Conservation (phyloP, 2,888 invertebrate species). For the Coleophora flavipennella region DNA sequence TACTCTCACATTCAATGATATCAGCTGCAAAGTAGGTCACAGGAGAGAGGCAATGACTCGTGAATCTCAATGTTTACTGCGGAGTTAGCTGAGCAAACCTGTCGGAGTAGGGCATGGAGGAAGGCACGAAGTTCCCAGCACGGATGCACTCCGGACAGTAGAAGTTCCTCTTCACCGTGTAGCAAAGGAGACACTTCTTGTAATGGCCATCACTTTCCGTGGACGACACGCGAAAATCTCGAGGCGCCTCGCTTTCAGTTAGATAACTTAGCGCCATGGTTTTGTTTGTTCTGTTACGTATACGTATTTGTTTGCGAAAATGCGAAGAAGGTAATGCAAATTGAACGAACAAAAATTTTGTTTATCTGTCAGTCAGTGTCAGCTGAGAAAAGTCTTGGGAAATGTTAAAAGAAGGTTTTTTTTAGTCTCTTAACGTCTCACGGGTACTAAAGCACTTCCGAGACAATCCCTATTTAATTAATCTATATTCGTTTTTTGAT, state of each 20-base stretch:
- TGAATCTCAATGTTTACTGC: slow-evolving; percentile 9
- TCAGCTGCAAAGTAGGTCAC: slow-evolving; percentile 3
- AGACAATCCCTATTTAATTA: no score
- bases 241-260: slow-evolving; percentile 82
- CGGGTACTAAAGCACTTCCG: no score
- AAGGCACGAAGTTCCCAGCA: slow-evolving; percentile 85
- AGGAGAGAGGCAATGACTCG: slow-evolving; percentile 6
- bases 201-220: slow-evolving; percentile 65
- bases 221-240: slow-evolving; percentile 84
- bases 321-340: neutral
- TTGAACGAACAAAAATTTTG: slow-evolving; percentile 17
- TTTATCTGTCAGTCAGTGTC: slow-evolving; percentile 24
- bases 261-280: slow-evolving; percentile 81
- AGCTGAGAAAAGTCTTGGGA: slow-evolving; percentile 15
- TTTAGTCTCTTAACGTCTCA: neutral
- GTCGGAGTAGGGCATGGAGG: slow-evolving; percentile 78
- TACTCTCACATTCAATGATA: slow-evolving; percentile 3
- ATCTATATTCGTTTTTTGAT: no score
- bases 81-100: slow-evolving; percentile 70
- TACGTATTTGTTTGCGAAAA: slow-evolving; percentile 23
- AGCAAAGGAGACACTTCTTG: slow-evolving; percentile 57
- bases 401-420: neutral
- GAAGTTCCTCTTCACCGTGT: slow-evolving; percentile 72
- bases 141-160: slow-evolving; percentile 87
- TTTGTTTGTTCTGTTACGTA: slow-evolving; percentile 19